These are phyloP conservation scores for Orthosia gothica DNA, from an alignment of 2,888 invertebrate genomes.

Conservation along the genomic window DNA sequence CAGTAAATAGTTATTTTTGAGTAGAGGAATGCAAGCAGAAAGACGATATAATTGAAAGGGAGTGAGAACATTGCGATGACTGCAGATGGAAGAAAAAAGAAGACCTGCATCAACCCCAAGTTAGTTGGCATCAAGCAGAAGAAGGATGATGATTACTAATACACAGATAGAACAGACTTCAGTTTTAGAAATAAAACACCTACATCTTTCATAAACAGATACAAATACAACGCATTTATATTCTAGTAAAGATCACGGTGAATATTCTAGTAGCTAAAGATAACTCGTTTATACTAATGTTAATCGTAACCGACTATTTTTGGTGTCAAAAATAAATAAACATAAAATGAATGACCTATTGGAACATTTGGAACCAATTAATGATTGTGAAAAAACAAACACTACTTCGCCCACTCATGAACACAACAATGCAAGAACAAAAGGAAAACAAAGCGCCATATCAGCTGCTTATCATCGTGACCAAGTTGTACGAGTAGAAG, in stretches of 20 bases:
- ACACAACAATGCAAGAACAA: not conserved
- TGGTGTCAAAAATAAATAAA: not conserved
- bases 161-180: not conserved
- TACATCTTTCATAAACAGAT: not conserved
- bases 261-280: not conserved
- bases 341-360: not conserved
- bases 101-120: not conserved
- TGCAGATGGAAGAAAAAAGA: not conserved
- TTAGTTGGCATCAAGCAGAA: not conserved
- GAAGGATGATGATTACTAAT: not conserved
- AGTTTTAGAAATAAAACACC: not conserved
- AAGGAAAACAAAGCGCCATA: conserved; percentile 18
- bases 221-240: not conserved
- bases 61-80: no score
- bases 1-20: not conserved
- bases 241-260: not conserved
- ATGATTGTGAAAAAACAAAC: conserved; percentile 29
- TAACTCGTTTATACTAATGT: conserved; percentile 15
- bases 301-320: not conserved
- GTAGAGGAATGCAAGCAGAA: no score
- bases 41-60: not conserved
- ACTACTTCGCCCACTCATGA: not conserved
- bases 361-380: conserved; percentile 6
- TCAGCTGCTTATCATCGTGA: conserved; percentile 20
- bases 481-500: not conserved